These are phyloP conservation scores for Coracias cyanogaster DNA, from an alignment of 2,797 vertebrate genomes.

Conservation along the genomic window DNA sequence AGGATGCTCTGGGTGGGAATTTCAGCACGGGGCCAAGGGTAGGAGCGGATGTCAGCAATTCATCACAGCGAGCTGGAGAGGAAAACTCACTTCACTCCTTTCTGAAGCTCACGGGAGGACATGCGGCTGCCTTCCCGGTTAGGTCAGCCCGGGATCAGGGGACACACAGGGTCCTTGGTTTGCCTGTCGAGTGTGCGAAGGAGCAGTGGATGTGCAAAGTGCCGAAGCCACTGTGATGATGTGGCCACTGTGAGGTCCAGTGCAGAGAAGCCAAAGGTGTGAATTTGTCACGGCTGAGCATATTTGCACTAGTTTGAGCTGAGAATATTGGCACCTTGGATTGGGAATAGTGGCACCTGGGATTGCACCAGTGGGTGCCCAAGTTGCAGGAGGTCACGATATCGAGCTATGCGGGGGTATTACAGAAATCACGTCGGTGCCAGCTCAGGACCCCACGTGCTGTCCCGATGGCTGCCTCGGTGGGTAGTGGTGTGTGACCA, in stretches of 20 bases:
- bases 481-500: neutral
- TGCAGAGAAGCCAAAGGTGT: neutral
- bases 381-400: rapidly evolving
- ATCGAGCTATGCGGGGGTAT: rapidly evolving
- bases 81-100: neutral
- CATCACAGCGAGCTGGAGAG: neutral
- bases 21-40: neutral
- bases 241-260: neutral
- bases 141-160: too few species aligned
- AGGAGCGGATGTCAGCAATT: neutral
- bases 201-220: rapidly evolving
- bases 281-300: rapidly evolving
- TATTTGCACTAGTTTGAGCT: neutral
- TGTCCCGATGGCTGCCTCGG: rapidly evolving
- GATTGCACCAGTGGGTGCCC: neutral
- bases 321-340: rapidly evolving
- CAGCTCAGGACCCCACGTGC: rapidly evolving
- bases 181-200: rapidly evolving
- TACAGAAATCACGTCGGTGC: rapidly evolving
- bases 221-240: rapidly evolving
- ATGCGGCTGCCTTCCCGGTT: neutral
- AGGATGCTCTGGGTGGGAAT: neutral
- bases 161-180: rapidly evolving
- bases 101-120: rapidly evolving
- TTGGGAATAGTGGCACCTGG: rapidly evolving